Conservation (phyloP, 2,113 vertebrate genomes). For the Crocuta crocuta region DNA sequence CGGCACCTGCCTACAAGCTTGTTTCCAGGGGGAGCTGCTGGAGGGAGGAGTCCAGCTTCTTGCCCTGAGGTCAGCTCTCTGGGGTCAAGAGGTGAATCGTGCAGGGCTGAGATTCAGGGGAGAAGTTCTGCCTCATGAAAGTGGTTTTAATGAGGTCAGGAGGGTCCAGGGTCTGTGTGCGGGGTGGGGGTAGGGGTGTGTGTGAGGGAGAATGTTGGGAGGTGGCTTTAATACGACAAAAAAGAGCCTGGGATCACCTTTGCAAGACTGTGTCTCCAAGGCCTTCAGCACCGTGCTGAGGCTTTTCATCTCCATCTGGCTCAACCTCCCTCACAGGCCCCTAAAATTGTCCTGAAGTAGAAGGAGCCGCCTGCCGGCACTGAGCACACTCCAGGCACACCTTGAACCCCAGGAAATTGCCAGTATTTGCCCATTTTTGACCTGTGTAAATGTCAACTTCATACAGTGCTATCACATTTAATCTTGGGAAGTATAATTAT, state of each 20-base stretch:
- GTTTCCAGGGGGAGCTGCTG: background rate
- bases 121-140: background rate
- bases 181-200: too few species aligned
- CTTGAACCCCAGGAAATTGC: background rate
- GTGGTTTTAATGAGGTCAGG: background rate
- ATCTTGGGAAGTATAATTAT: background rate
- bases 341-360: background rate
- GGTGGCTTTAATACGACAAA: background rate
- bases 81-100: background rate
- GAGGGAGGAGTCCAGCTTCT: background rate
- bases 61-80: background rate
- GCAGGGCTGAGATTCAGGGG: background rate
- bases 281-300: background rate
- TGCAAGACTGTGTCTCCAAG: background rate
- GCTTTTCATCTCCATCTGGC: background rate
- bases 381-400: fast-evolving
- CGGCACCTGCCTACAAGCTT: background rate
- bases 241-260: background rate
- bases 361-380: fast-evolving
- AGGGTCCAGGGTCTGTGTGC: background rate
- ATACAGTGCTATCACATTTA: background rate
- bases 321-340: background rate
- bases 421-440: background rate
- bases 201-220: background rate
- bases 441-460: background rate